Evolutionary conservation across 1,140 invertebrate species (phyloP), one percentile per base, ranked within the genome.

Genomic region (Cherax destructor): DNA sequence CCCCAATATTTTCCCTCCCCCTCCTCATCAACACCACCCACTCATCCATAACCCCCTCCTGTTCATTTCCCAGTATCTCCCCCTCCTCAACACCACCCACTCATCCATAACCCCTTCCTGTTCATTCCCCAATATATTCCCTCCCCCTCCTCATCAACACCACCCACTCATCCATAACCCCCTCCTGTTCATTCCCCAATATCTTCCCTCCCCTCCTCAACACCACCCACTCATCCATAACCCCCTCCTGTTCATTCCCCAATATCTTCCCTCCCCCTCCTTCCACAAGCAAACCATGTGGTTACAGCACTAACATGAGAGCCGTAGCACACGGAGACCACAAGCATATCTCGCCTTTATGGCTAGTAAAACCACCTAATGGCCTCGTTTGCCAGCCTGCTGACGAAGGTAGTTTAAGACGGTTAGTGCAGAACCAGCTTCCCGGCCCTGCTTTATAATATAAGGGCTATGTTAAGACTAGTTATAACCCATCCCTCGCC

Each of bases 291-390:
- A 56, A 13, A 41, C 30, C 52, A 13, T 56, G 52, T 56, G 52
- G 52, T 56, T 10, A 5, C 52, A 13, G 9, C 52, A 13, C 52
- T 56, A 13, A 56, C 52, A 13, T 10, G 9, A 56, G 52, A 9
- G 9, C 52, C 9, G 9, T 56, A 9, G 52, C 52, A 13, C 13
- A 56, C 13, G 11, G 65, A n/a, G 16, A 18, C 21, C 18, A 69
- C 65, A 69, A 69, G 65, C 65, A 18, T 69, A 69, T 69, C 65
- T 69, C 18, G 65, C 65, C 65, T 69, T 69, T 69, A 69, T 69
- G 65, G 65, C 65, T 69, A 21, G 65, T 69, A 18, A 69, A 69
- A 13, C 65, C 16, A 69, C 16, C 65, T 69, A 69, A 69, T 69
- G 65, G 65, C 65, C 65, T 69, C 65, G 65, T 69, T 69, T n/a